phyloP scores from a whole-genome alignment of 2,888 invertebrate genomes.

The Caenorhabditis sinica region DNA sequence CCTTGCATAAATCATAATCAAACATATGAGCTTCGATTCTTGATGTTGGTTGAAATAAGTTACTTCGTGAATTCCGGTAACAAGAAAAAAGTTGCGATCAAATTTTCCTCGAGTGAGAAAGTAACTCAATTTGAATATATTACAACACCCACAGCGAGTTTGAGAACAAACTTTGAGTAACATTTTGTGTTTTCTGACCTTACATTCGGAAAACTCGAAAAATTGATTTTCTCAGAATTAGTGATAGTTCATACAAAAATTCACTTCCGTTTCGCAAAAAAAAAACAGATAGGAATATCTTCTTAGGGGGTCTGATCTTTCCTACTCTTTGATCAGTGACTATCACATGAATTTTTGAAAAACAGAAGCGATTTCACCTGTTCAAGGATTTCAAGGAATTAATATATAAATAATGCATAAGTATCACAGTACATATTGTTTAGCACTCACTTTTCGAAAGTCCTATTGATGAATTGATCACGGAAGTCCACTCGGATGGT shows the following conservation, averaged over 20 bases:
- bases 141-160: conserved; percentile 11
- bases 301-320: neutral
- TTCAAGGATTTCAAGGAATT: neutral
- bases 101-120: neutral
- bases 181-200: conserved; percentile 9
- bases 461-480: conserved; percentile 19
- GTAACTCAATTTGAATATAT: conserved; percentile 15
- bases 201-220: neutral
- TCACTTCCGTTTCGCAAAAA: conserved; percentile 10
- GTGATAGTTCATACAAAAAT: neutral
- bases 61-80: neutral
- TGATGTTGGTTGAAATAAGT: neutral
- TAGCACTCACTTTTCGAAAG: conserved; percentile 34
- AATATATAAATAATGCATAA: no score
- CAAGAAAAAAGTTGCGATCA: neutral
- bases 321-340: conserved; percentile 1
- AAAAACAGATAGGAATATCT: neutral
- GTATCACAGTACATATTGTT: neutral
- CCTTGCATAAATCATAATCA: neutral
- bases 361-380: conserved; percentile 1
- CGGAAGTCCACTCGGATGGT: conserved; percentile 36
- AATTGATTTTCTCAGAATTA: neutral
- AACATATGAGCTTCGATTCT: neutral
- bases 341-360: neutral
- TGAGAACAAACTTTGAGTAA: neutral